Evolutionary conservation across 30 jellyfish, hydroid and myxozoan species (phyloP), one percentile per base, ranked within the genome.

Genomic region (Turritopsis dohrnii): DNA sequence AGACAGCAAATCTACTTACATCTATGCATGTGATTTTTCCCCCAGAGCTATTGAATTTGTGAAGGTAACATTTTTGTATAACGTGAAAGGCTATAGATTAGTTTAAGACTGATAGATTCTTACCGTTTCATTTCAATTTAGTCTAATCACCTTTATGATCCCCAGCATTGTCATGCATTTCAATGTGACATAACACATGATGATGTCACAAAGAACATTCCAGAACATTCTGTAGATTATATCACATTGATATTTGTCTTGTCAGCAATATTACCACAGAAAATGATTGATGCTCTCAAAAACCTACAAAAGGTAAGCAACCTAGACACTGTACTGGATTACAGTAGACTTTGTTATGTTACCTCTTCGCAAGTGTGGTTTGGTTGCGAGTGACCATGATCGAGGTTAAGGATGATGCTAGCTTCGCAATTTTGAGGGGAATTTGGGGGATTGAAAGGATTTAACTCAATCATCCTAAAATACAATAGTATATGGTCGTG

Each of bases 1-100:
- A 88, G 96, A 95, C 69, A 86, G 84, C 76, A 41, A 83, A 66
- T 41, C 60, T 53, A 53, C 86, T 72, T 87, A 88, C 30, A 65
- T 85, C 20, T 87, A 79, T 85, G 96, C 96, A 24, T 95, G 99
- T 87, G 99, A 95, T 88, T 95, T 95, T 76, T 95, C 99, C 52
- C 95, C 96, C 69, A 90, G 97, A 77, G 97, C 99, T 29, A 69
- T 95, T 18, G 89, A 90, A 72, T 84, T 87, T 82, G 85, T 95
- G 27, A 91, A 95, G 86, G 99, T 90, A 66, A n/a, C n/a, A n/a
- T n/a, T n/a, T n/a, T n/a, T n/a, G n/a, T n/a, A n/a, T n/a, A n/a
- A n/a, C n/a, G n/a, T n/a, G n/a, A n/a, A n/a, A n/a, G n/a, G n/a
- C n/a, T n/a, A n/a, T n/a, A n/a, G n/a, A 41, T 41, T 3, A 41